A percentile compares a stretch with the other conserved stretches of the same genome.
These are phyloP conservation scores for Beroe forskalii DNA, from an alignment of 37 sponge, comb jelly and placozoan genomes.

Conservation along the genomic window DNA sequence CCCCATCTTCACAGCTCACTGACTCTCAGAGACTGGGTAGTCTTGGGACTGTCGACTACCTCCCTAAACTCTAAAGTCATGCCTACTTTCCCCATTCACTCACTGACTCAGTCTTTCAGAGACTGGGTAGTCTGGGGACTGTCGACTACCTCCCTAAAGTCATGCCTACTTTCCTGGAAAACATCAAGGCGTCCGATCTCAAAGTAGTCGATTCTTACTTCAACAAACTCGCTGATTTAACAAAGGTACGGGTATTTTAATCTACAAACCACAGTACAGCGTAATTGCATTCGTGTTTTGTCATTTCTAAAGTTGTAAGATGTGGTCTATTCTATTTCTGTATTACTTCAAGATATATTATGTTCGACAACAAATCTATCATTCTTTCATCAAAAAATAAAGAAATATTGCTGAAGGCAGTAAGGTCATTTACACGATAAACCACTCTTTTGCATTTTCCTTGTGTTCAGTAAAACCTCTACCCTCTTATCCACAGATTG, in stretches of 20 bases:
- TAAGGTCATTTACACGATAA: too few species aligned
- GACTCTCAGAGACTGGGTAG: conserved; percentile 32
- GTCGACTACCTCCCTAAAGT: conserved; percentile 44
- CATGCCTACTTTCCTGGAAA: conserved; percentile 25
- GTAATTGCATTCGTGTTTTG: too few species aligned
- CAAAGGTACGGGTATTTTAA: conserved; percentile 3
- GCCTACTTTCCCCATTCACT: conserved; percentile 16
- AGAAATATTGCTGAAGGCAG: too few species aligned
- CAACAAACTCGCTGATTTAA: conserved; percentile 48
- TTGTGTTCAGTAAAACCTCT: too few species aligned
- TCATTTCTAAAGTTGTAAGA: too few species aligned
- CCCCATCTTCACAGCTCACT: too few species aligned
- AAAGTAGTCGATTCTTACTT: conserved; percentile 40
- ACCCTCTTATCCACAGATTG: background rate
- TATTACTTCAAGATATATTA: too few species aligned
- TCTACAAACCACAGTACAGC: too few species aligned
- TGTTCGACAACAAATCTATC: too few species aligned
- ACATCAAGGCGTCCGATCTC: conserved; percentile 7
- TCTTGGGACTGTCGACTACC: conserved; percentile 4
- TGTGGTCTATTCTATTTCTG: too few species aligned
- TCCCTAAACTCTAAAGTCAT: conserved; percentile 52
- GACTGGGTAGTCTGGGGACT: conserved; percentile 10
- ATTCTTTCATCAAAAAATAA: too few species aligned
- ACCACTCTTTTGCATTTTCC: too few species aligned
- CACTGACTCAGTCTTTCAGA: conserved; percentile 29